These are phyloP conservation scores for Polyploca ridens DNA, from an alignment of 2,888 invertebrate species.

Conservation along the genomic window DNA sequence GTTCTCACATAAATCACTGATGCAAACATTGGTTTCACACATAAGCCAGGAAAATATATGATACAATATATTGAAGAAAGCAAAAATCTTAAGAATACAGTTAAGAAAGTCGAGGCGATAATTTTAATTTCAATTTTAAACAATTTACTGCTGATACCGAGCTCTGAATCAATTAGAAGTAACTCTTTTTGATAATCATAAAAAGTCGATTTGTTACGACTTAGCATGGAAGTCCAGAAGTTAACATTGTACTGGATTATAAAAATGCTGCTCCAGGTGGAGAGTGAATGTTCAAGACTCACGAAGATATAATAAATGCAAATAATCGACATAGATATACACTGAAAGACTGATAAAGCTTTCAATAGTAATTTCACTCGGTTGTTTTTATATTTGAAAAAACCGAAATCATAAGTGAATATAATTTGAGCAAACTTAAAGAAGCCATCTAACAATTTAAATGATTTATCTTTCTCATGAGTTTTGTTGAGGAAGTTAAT, in stretches of 20 bases:
- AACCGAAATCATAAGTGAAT: conserved; percentile 16
- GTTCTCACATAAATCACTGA: conserved; percentile 14
- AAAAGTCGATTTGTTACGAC: neutral
- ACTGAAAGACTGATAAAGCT: neutral
- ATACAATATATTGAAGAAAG: conserved; percentile 6
- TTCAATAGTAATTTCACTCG: conserved; percentile 9
- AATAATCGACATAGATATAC: neutral
- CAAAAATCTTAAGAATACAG: neutral
- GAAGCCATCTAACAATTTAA: conserved; percentile 5
- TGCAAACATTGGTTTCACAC: conserved; percentile 11
- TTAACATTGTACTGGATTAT: conserved; percentile 6
- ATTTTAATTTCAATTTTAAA: conserved; percentile 17
- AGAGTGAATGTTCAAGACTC: neutral
- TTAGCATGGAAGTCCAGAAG: neutral
- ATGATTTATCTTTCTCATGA: neutral
- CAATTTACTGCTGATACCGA: conserved; percentile 1
- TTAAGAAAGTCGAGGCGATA: neutral
- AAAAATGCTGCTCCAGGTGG: neutral
- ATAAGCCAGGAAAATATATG: conserved; percentile 1
- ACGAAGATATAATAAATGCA: neutral
- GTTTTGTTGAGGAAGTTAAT: neutral
- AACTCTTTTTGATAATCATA: conserved; percentile 13
- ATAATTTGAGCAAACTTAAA: conserved; percentile 14
- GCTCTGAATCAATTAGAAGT: conserved; percentile 16
- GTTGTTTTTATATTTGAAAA: conserved; percentile 11